Percentiles rank a stretch among this genome's conserved stretches.
Conservation (phyloP, 2,113 vertebrate genomes). For the Burhinus oedicnemus region DNA sequence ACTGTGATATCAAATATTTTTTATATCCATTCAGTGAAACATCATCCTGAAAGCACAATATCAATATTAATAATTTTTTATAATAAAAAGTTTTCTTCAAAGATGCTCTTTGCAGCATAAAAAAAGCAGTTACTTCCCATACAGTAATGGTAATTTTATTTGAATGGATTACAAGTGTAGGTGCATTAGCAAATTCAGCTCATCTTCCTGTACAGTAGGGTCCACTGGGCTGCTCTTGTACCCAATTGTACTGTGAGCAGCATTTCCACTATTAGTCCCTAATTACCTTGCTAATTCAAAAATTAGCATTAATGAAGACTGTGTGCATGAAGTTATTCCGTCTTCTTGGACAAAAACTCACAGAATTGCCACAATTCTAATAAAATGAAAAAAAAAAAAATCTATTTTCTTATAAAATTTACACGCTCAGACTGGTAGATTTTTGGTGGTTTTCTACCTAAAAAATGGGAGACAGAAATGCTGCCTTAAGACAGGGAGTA, state of each 20-base stretch:
- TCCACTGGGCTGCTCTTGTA: background rate
- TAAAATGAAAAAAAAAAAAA: background rate
- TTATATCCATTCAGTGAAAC: conserved; percentile 90
- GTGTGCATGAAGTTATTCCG: background rate
- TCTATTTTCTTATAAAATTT: background rate
- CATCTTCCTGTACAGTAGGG: background rate
- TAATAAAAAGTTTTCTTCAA: background rate
- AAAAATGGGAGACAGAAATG: background rate
- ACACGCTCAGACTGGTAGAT: background rate
- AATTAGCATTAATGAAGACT: background rate
- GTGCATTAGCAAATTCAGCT: background rate
- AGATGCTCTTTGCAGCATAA: background rate
- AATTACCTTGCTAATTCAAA: background rate
- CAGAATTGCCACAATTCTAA: background rate
- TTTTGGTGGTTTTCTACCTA: background rate
- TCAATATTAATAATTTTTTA: background rate
- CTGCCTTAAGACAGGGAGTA: background rate
- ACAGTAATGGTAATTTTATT: background rate
- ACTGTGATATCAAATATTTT: conserved; percentile 86
- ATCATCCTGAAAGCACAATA: conserved; percentile 86
- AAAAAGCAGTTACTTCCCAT: background rate
- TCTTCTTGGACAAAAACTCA: background rate
- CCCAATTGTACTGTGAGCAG: background rate
- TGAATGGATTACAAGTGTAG: background rate
- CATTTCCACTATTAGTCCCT: background rate